Evolutionary conservation across 2,888 invertebrate genomes (phyloP).

Genomic region (Volucella inflata): DNA sequence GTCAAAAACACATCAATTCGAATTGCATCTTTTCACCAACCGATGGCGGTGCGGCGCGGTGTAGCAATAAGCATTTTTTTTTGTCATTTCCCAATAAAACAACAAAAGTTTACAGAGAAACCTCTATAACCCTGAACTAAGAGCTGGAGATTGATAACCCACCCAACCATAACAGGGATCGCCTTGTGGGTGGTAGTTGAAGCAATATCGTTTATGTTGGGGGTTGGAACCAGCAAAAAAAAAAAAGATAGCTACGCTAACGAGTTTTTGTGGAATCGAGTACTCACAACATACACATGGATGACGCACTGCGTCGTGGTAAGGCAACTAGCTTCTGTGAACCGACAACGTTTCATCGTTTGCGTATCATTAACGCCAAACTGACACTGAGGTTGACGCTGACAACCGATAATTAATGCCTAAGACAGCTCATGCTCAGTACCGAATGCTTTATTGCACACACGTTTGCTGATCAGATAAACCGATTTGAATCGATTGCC

Average conservation of each 20-base stretch:
- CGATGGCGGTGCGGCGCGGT: no score
- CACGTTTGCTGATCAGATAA: slow-evolving; percentile 25
- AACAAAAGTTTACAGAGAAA: not conserved
- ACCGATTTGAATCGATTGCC: slow-evolving; percentile 52
- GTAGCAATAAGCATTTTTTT: not conserved
- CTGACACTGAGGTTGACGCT: slow-evolving; percentile 25
- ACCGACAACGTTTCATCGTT: slow-evolving; percentile 52
- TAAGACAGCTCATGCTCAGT: not conserved
- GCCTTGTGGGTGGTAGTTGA: slow-evolving; percentile 42
- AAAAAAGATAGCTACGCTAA: no score
- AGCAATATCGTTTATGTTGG: slow-evolving; percentile 4
- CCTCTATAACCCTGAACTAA: slow-evolving; percentile 28
- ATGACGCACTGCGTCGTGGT: not conserved
- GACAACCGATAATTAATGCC: slow-evolving; percentile 58
- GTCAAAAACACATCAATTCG: no score
- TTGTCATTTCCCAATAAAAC: not conserved
- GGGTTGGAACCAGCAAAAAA: not conserved
- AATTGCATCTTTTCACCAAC: no score
- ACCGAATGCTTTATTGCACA: slow-evolving; percentile 5
- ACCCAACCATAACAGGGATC: slow-evolving; percentile 14
- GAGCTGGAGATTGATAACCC: slow-evolving; percentile 52
- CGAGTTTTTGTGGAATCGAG: no score
- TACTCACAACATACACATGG: no score
- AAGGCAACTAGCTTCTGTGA: slow-evolving; percentile 59
- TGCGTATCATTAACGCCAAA: slow-evolving; percentile 55